A percentile compares a stretch with the other conserved stretches of the same genome.
Conservation (phyloP, 1,140 invertebrate genomes). For the Drosophila bifasciata region DNA sequence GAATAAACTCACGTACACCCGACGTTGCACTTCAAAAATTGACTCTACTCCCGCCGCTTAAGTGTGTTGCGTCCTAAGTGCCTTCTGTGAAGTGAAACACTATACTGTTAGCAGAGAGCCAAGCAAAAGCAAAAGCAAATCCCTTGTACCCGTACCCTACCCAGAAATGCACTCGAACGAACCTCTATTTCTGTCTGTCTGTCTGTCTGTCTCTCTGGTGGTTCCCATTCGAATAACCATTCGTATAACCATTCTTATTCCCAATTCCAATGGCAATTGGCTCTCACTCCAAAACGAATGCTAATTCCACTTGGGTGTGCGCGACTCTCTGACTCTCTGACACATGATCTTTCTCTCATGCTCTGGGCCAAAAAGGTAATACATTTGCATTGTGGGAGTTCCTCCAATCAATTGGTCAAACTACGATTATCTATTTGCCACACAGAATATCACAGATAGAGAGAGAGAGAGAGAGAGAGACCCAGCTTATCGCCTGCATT, state of each 20-base stretch:
- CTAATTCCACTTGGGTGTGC: constrained; percentile 66
- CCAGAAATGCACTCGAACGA: constrained; percentile 30
- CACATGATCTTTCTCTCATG: constrained; percentile 20
- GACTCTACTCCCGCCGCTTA: constrained; percentile 36
- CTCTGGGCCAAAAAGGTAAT: background rate
- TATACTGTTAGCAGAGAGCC: background rate
- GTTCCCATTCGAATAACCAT: constrained; percentile 10
- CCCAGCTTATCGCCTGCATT: too few relatives aligned
- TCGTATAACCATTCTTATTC: background rate
- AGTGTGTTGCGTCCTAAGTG: constrained; percentile 15
- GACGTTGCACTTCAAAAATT: constrained; percentile 36
- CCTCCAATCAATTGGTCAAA: background rate
- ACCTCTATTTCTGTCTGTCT: background rate
- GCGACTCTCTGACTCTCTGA: too few relatives aligned
- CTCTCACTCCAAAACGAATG: constrained; percentile 21
- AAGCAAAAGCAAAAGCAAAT: constrained; percentile 13
- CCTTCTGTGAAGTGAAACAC: constrained; percentile 37
- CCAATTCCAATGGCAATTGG: constrained; percentile 23
- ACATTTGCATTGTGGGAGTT: background rate
- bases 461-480: too few relatives aligned
- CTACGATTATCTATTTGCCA: background rate
- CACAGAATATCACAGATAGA: too few relatives aligned
- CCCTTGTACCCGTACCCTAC: too few relatives aligned
- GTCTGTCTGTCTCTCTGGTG: background rate
- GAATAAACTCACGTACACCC: constrained; percentile 71